Evolutionary conservation across 2,888 invertebrate species (phyloP).

Genomic region (Tetrapedia diversipes): DNA sequence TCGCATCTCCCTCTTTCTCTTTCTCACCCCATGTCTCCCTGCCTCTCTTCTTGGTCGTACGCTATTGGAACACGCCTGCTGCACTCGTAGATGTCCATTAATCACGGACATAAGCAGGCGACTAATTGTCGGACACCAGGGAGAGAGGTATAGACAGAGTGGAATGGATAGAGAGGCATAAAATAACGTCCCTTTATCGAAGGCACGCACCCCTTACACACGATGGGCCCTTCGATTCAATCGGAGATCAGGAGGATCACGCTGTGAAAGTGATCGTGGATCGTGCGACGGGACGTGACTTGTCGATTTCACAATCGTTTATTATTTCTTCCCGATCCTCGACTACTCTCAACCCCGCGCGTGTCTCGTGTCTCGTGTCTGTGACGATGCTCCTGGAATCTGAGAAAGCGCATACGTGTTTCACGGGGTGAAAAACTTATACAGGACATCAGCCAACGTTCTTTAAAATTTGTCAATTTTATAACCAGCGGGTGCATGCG

Average conservation of each 20-base stretch:
- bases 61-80: constrained; percentile 72
- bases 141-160: constrained; percentile 65
- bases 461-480: too few relatives aligned
- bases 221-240: constrained; percentile 67
- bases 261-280: constrained; percentile 71
- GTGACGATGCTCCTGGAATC: constrained; percentile 15
- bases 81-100: constrained; percentile 77
- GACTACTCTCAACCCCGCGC: constrained; percentile 14
- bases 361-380: constrained; percentile 7
- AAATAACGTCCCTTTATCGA: constrained; percentile 74
- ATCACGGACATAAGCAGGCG: constrained; percentile 79
- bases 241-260: constrained; percentile 68
- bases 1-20: too few relatives aligned
- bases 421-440: neutral
- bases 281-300: constrained; percentile 74
- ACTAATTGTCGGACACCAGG: constrained; percentile 78
- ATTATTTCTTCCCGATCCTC: constrained; percentile 67
- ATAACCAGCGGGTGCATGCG: too few relatives aligned
- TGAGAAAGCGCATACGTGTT: neutral
- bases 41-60: constrained; percentile 44
- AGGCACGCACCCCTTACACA: constrained; percentile 70
- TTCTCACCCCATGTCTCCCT: constrained; percentile 16
- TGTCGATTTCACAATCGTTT: constrained; percentile 76
- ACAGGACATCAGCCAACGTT: too few relatives aligned
- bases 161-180: constrained; percentile 73